Evolutionary conservation across 2,888 invertebrate species (phyloP).

Genomic region (Herminia tarsipennalis): DNA sequence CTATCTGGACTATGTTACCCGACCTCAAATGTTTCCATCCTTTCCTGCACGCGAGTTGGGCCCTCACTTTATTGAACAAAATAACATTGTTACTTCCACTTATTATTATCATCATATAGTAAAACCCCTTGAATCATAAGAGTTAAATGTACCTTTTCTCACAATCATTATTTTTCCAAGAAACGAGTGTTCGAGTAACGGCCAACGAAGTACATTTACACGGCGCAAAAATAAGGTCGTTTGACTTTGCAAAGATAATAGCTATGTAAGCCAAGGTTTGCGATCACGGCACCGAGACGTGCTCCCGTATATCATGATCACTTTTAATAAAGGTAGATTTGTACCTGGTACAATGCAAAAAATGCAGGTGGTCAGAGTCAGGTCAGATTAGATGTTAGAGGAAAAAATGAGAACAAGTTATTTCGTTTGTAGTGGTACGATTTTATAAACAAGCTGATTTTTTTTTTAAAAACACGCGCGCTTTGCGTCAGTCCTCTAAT

Average conservation of each 20-base stretch:
- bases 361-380: background rate
- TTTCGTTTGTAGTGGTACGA: too few species aligned
- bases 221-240: conserved; percentile 35
- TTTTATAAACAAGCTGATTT: too few species aligned
- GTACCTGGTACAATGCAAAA: conserved; percentile 1
- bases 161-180: background rate
- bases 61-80: too few species aligned
- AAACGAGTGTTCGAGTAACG: conserved; percentile 12
- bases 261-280: conserved; percentile 43
- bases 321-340: too few species aligned
- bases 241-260: conserved; percentile 37
- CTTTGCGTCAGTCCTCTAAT: too few species aligned
- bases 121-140: background rate
- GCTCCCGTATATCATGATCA: conserved; percentile 15
- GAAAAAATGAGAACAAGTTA: too few species aligned
- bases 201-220: conserved; percentile 12
- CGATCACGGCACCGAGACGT: conserved; percentile 38
- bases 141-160: too few species aligned
- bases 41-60: too few species aligned
- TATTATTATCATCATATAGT: background rate
- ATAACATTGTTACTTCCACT: background rate
- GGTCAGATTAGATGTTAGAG: background rate
- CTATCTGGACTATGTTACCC: too few species aligned
- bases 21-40: too few species aligned
- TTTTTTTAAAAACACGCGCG: too few species aligned